Evolutionary conservation across 2,888 invertebrate genomes (phyloP).

Genomic region (Pinctada fucata): DNA sequence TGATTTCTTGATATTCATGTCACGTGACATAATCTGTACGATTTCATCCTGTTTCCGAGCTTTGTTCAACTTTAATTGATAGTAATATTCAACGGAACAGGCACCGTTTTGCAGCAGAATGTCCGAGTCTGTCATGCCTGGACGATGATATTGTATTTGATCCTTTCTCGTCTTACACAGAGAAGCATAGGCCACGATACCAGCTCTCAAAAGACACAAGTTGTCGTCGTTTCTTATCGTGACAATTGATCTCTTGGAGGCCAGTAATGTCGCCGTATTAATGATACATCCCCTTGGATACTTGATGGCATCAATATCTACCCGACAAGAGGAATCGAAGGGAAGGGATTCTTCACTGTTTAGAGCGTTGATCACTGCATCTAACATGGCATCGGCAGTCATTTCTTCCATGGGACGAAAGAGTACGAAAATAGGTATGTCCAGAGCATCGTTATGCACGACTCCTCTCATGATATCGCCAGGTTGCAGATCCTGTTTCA

Average conservation of each 20-base stretch:
- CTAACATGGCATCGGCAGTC: too few relatives aligned
- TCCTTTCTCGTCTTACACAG: not conserved
- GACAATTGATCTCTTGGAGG: not conserved
- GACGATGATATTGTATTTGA: not conserved
- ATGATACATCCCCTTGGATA: not conserved
- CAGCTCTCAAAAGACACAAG: not conserved
- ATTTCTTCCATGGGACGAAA: too few relatives aligned
- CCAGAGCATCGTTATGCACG: too few relatives aligned
- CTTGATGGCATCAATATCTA: slow-evolving; percentile 8
- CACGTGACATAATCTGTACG: not conserved
- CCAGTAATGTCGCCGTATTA: not conserved
- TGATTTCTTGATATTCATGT: not conserved
- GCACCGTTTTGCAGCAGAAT: slow-evolving; percentile 8
- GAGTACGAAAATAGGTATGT: too few relatives aligned
- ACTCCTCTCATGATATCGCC: too few relatives aligned
- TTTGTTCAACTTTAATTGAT: not conserved
- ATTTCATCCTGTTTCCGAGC: not conserved
- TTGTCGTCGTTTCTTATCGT: slow-evolving; percentile 7
- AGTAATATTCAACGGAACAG: not conserved
- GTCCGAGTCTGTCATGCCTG: not conserved
- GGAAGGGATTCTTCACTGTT: too few relatives aligned
- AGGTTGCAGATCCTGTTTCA: too few relatives aligned
- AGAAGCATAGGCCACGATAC: not conserved
- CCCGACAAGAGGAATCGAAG: slow-evolving; percentile 9
- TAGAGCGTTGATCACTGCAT: not conserved